Percentiles rank a stretch among this genome's conserved stretches.
These are phyloP conservation scores for Phaethon lepturus DNA, from an alignment of 2,113 vertebrate species.

Conservation along the genomic window DNA sequence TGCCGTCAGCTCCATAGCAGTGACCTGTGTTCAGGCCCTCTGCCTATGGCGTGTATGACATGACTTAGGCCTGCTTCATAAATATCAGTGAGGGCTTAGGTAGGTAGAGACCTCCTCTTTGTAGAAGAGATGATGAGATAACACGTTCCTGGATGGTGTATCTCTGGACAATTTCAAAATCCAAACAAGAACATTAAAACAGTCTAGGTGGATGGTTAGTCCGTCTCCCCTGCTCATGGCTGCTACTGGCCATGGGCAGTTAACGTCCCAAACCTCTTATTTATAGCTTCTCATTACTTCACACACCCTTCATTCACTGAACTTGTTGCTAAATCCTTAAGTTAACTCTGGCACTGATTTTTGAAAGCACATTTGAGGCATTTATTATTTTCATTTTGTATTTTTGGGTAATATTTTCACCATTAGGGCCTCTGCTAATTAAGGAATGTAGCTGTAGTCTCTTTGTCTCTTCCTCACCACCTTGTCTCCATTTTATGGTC, in stretches of 20 bases:
- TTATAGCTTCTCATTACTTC: neutral
- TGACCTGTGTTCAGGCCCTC: neutral
- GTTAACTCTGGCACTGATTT: neutral
- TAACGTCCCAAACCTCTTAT: neutral
- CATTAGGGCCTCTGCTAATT: neutral
- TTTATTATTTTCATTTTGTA: neutral
- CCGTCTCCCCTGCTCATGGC: neutral
- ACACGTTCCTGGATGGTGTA: neutral
- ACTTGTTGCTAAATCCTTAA: neutral
- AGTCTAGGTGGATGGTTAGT: neutral
- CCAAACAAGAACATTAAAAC: neutral
- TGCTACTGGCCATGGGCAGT: neutral
- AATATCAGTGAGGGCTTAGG: neutral
- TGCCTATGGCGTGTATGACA: neutral
- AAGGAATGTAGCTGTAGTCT: neutral
- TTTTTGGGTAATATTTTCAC: neutral
- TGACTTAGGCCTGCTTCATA: neutral
- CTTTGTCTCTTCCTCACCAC: neutral
- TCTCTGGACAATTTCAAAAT: neutral
- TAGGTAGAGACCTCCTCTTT: neutral
- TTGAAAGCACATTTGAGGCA: neutral
- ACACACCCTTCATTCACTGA: neutral
- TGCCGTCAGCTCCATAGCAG: neutral
- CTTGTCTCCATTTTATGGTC: neutral
- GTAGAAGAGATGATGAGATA: neutral